A percentile compares a stretch with the other conserved stretches of the same genome.
Evolutionary conservation across 2,113 vertebrate species (phyloP).

Genomic region (Clarias macrocephalus): DNA sequence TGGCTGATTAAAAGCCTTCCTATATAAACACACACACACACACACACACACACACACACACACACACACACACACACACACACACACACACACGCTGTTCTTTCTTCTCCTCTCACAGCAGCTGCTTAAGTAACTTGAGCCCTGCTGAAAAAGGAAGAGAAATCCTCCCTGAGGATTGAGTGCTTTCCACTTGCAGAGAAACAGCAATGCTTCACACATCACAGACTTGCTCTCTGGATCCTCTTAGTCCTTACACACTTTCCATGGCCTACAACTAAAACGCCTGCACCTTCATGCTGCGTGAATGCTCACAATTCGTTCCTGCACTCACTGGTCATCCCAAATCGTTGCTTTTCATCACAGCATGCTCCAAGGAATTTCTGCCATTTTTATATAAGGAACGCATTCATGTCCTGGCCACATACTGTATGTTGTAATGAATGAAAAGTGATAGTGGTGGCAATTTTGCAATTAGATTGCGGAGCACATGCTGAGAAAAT

Average conservation of each 20-base stretch:
- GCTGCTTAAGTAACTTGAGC: neutral
- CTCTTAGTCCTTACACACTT: neutral
- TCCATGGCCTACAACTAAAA: neutral
- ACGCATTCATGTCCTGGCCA: neutral
- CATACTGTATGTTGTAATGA: neutral
- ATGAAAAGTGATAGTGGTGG: neutral
- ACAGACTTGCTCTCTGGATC: neutral
- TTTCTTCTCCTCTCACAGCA: neutral
- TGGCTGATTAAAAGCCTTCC: neutral
- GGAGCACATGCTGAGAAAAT: neutral
- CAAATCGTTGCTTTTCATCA: neutral
- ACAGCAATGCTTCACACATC: slow-evolving; percentile 11
- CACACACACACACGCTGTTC: neutral
- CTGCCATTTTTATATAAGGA: neutral
- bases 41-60: neutral
- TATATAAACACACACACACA: neutral
- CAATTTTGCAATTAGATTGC: slow-evolving; percentile 15
- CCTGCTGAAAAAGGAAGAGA: slow-evolving; percentile 1
- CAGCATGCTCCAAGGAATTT: neutral
- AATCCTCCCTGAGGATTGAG: slow-evolving; percentile 6
- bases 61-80: neutral
- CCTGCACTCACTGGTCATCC: neutral
- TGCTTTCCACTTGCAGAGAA: neutral
- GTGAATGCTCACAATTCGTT: neutral
- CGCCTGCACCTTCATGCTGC: neutral